Conservation (phyloP, 1,140 invertebrate genomes). For the Piezodorus guildinii region DNA sequence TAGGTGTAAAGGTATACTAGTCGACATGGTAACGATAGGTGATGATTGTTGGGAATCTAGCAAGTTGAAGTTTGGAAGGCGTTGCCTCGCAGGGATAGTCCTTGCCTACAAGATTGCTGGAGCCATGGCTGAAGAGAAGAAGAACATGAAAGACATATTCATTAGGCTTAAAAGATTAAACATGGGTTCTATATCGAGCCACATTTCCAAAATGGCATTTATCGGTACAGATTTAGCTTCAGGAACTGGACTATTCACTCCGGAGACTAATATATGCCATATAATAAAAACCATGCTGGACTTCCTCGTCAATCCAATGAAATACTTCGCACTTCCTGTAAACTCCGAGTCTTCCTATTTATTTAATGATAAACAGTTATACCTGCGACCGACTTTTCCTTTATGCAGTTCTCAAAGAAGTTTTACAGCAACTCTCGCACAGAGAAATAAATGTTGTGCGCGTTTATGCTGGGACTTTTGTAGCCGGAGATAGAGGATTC, state of each 20-base stretch:
- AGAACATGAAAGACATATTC: conserved; percentile 4
- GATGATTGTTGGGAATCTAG: conserved; percentile 5
- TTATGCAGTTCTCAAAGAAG: background rate
- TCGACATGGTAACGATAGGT: conserved; percentile 1
- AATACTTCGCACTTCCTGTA: background rate
- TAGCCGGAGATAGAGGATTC: background rate
- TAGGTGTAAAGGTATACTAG: background rate
- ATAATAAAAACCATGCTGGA: background rate
- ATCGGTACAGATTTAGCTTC: background rate
- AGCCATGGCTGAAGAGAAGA: conserved; percentile 1
- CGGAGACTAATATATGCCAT: background rate
- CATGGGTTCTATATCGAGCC: background rate
- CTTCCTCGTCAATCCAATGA: background rate
- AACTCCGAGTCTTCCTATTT: background rate
- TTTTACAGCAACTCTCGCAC: background rate
- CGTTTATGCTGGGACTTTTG: background rate
- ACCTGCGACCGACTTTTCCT: background rate
- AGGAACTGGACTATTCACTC: background rate
- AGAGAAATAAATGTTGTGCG: conserved; percentile 5
- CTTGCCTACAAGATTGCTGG: conserved; percentile 1
- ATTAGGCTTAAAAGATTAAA: background rate
- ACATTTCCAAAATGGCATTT: background rate
- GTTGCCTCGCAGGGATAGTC: background rate
- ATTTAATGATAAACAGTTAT: conserved; percentile 6
- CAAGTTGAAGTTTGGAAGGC: background rate